These are phyloP conservation scores for Meriones psammophilus DNA, from an alignment of 2,797 vertebrate genomes.

Conservation along the genomic window DNA sequence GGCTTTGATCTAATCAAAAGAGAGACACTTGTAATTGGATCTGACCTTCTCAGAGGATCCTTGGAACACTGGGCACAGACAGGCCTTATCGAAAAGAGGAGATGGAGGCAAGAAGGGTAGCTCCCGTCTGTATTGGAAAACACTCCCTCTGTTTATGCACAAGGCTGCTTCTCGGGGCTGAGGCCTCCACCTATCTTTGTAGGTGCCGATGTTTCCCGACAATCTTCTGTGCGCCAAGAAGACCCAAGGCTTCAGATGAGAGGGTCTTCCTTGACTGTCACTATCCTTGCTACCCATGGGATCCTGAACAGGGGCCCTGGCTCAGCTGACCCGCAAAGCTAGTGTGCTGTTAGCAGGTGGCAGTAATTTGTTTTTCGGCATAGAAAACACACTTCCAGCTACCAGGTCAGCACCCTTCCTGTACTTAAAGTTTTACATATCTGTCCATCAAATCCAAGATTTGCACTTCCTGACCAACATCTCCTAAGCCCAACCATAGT, in stretches of 20 bases:
- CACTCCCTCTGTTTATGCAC: not conserved
- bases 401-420: conserved; percentile 2
- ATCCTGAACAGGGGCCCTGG: not conserved
- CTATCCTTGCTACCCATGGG: not conserved
- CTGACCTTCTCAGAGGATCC: not conserved
- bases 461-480: not conserved
- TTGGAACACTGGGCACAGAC: not conserved
- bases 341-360: not conserved
- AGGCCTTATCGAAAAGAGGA: not conserved
- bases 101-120: not conserved
- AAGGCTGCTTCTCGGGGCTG: not conserved
- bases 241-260: not conserved
- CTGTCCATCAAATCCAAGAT: not conserved
- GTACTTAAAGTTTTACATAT: conserved; percentile 34
- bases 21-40: not conserved
- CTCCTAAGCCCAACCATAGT: conserved; percentile 7
- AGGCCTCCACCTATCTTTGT: not conserved
- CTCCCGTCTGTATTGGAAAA: not conserved
- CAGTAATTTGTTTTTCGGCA: conserved; percentile 10
- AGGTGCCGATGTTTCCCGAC: not conserved
- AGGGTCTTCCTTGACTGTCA: not conserved
- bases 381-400: conserved; percentile 20
- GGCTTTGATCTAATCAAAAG: conserved; percentile 32
- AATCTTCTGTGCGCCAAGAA: not conserved
- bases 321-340: not conserved